A percentile compares a stretch with the other conserved stretches of the same genome.
These are phyloP conservation scores for Anthopleura sola DNA, from an alignment of 64 coral and sea anemone genomes.

Conservation along the genomic window DNA sequence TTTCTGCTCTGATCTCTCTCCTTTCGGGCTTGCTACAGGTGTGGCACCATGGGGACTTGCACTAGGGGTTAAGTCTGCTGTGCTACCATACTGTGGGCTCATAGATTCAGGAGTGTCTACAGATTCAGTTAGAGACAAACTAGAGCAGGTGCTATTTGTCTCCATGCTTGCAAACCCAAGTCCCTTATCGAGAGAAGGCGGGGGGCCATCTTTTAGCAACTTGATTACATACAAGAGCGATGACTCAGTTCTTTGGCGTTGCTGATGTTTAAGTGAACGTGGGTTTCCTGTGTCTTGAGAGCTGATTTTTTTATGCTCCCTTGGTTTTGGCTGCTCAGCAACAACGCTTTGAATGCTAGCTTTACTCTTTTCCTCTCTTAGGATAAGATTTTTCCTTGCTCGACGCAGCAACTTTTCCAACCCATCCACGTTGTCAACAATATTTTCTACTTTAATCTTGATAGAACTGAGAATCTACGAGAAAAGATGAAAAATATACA, in stretches of 20 bases:
- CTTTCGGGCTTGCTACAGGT: conserved; percentile 14
- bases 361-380: conserved; percentile 90
- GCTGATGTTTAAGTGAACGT: conserved; percentile 23
- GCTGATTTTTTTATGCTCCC: not conserved
- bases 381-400: conserved; percentile 80
- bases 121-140: conserved; percentile 81
- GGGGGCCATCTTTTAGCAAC: conserved; percentile 63
- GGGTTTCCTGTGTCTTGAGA: conserved; percentile 26
- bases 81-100: conserved; percentile 65
- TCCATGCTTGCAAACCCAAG: conserved; percentile 15
- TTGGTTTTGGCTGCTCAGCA: conserved; percentile 22
- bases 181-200: conserved; percentile 13
- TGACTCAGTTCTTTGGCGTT: conserved; percentile 66
- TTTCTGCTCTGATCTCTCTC: conserved; percentile 16
- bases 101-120: conserved; percentile 64
- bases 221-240: conserved; percentile 40
- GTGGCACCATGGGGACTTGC: conserved; percentile 1
- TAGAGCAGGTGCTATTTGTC: conserved; percentile 53
- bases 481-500: not conserved
- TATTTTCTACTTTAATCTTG: conserved; percentile 91
- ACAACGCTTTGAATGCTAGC: conserved; percentile 76
- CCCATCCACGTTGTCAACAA: conserved; percentile 68
- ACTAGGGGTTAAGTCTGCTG: conserved; percentile 40
- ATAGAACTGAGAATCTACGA: conserved; percentile 83
- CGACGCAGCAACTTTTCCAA: conserved; percentile 52